These are phyloP conservation scores for Upupa epops DNA, from an alignment of 2,113 vertebrate genomes.

Conservation along the genomic window DNA sequence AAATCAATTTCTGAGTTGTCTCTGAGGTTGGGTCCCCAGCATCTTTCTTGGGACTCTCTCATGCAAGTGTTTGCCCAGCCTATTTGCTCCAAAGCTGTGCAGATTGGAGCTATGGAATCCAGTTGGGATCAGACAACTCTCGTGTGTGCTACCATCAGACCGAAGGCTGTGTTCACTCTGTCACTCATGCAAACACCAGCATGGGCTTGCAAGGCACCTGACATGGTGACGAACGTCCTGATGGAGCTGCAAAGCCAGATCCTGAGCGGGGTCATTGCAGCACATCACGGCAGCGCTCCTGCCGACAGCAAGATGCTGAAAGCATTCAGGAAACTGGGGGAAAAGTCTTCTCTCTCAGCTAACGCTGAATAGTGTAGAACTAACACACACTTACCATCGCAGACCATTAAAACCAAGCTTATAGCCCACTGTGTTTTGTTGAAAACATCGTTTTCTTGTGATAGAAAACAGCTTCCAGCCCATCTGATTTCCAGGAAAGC, in stretches of 20 bases:
- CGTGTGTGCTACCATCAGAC: accelerated
- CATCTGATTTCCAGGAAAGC: neutral
- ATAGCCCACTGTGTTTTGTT: neutral
- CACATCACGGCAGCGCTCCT: neutral
- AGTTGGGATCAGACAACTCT: neutral
- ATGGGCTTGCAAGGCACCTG: neutral
- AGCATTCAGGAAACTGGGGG: neutral
- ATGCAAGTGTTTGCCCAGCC: neutral
- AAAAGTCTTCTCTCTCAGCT: accelerated
- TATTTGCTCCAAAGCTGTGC: accelerated
- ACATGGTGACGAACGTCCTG: neutral
- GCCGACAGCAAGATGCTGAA: neutral
- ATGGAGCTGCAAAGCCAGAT: accelerated
- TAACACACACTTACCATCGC: neutral
- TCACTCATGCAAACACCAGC: accelerated
- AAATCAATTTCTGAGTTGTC: neutral
- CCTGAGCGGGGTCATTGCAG: accelerated
- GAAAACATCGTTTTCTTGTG: neutral
- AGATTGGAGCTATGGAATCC: neutral
- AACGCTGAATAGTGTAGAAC: accelerated
- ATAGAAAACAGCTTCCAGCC: neutral
- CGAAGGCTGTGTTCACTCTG: neutral
- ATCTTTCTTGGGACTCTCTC: neutral
- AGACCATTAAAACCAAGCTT: neutral
- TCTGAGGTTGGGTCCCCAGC: neutral